phyloP scores from a whole-genome alignment of 2,113 vertebrate genomes.

The Chionomys nivalis region DNA sequence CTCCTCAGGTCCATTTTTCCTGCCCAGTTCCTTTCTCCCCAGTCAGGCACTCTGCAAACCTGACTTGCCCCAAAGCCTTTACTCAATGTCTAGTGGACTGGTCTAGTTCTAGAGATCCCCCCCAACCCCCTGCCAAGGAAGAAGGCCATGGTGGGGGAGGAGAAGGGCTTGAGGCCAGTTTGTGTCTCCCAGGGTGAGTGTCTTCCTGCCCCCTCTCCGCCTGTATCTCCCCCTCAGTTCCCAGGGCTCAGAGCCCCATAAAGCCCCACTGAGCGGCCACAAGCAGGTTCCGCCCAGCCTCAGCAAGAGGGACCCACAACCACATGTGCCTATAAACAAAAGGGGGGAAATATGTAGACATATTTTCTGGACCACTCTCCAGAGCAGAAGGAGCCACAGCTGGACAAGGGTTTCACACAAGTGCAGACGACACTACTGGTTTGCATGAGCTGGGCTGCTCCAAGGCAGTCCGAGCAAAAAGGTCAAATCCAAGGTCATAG shows the following conservation, averaged over 20 bases:
- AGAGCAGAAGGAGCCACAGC: not conserved
- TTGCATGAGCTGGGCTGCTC: rapidly evolving
- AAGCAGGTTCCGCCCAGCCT: not conserved
- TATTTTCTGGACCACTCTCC: not conserved
- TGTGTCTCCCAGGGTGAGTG: not conserved
- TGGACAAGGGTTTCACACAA: not conserved
- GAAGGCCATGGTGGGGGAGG: not conserved
- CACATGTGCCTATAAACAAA: slow-evolving; percentile 33
- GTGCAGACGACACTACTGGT: slow-evolving; percentile 25
- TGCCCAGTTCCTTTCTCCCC: not conserved
- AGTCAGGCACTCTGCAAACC: not conserved
- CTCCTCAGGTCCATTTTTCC: not conserved
- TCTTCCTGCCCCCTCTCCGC: not conserved
- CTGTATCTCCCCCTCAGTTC: not conserved
- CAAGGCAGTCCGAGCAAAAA: not conserved
- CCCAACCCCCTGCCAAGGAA: not conserved
- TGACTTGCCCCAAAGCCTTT: not conserved
- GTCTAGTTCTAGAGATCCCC: not conserved
- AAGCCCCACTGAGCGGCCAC: not conserved
- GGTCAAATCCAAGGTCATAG: not conserved
- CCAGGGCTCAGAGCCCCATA: not conserved
- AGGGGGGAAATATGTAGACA: not conserved
- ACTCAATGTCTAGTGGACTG: not conserved
- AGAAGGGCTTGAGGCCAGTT: not conserved
- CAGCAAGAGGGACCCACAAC: not conserved